Evolutionary conservation across 2,888 invertebrate genomes (phyloP).

Genomic region (Melitaea athalia): DNA sequence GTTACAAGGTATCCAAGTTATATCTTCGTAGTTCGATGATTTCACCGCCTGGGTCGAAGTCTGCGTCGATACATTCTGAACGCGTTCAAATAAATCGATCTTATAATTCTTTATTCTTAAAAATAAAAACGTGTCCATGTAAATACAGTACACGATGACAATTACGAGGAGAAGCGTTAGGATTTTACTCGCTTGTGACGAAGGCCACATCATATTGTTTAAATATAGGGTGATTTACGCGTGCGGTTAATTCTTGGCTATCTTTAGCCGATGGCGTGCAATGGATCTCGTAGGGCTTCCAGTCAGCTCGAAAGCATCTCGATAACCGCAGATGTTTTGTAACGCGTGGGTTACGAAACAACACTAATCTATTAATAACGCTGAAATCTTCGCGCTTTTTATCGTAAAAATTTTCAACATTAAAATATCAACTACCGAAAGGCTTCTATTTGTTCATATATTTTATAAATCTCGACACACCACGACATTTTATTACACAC

Average conservation of each 20-base stretch:
- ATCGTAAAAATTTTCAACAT: conserved; percentile 9
- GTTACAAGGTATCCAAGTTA: conserved; percentile 85
- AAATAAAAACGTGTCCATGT: conserved; percentile 88
- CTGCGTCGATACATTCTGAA: conserved; percentile 51
- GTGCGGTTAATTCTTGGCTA: conserved; percentile 34
- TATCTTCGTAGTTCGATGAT: conserved; percentile 71
- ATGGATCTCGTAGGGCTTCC: conserved; percentile 39
- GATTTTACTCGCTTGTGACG: conserved; percentile 88
- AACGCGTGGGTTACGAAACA: conserved; percentile 38
- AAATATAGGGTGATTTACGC: conserved; percentile 27
- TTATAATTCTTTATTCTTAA: conserved; percentile 87
- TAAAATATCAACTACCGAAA: conserved; percentile 4
- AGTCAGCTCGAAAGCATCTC: conserved; percentile 22
- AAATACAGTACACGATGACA: conserved; percentile 84
- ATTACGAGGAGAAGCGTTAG: conserved; percentile 82
- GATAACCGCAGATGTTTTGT: conserved; percentile 29
- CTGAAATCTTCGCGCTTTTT: conserved; percentile 13
- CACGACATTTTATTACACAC: conserved; percentile 24
- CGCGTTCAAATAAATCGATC: conserved; percentile 69
- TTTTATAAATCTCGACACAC: conserved; percentile 4
- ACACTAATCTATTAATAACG: conserved; percentile 38
- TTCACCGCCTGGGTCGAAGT: conserved; percentile 55
- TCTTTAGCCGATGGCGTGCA: conserved; percentile 39
- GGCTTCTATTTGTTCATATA: background rate
- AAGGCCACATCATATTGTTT: conserved; percentile 85